Base-by-base conservation (phyloP, 2,113 vertebrate genomes). In the Cyanoderma ruficeps region DNA sequence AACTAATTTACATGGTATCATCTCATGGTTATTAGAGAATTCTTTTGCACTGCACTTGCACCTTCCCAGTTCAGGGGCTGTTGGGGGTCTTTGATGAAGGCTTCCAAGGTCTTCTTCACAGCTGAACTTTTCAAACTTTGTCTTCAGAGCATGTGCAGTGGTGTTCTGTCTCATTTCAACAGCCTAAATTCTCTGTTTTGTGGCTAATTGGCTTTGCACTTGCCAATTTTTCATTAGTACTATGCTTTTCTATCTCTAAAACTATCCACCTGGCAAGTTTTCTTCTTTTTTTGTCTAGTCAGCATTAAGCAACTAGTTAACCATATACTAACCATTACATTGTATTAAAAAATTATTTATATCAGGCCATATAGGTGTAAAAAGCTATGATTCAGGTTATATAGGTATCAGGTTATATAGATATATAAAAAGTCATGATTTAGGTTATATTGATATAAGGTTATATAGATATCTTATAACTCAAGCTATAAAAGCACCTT, bases 61-160 rank as follows among this genome's bases (percentile, higher is more conserved):
- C 10, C 35, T 52, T 20, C 10, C 27, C 47, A 39, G 3, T 39
- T 23, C 1, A 2, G 19, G n/a, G 25, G n/a, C 21, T 1, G 0
- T 37, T 2, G 7, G 14, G 13, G 19, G 47, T 52, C 35, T 52
- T 39, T 52, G 49, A 52, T 30, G 35, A 31, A 70, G 68, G 49
- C 11, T 52, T 52, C 27, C 47, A 39, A 31, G 27, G 10, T 52
- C 27, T 15, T 69, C 47, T 30, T 70, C 1, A 4, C 27, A 39
- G 50, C 49, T 31, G 49, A 39, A 23, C 68, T 41, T 52, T 70
- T 31, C 35, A 31, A 37, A 31, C 15, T 31, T 70, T 23, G 27
- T 39, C 35, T 70, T 39, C 7, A 3, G 35, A 70, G 27, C 35
- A 52, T 16, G 27, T 2, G 3, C 35, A 70, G 10, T 1, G 2